Evolutionary conservation across 2,113 vertebrate species (phyloP).

Genomic region (Dasyornis broadbenti): DNA sequence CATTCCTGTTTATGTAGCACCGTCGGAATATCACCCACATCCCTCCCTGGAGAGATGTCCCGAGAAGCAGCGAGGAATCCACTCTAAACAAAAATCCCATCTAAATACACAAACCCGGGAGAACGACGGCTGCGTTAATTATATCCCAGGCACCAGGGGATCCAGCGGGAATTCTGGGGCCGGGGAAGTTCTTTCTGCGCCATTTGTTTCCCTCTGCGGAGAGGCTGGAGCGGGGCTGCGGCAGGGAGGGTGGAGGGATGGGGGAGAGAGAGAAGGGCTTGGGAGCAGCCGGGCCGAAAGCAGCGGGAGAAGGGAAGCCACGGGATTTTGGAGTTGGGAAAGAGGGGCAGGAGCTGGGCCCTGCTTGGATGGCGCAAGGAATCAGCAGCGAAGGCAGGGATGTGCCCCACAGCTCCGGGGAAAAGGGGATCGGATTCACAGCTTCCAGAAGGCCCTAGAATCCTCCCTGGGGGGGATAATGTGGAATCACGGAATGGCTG

Average conservation of each 20-base stretch:
- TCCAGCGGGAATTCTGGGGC: neutral
- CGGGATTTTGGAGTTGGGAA: neutral
- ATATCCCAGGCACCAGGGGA: neutral
- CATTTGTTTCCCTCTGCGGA: neutral
- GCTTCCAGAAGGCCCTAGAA: neutral
- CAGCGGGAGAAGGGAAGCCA: neutral
- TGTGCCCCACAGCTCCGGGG: neutral
- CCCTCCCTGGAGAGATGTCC: conserved; percentile 15
- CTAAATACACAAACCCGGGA: conserved; percentile 44
- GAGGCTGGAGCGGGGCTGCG: neutral
- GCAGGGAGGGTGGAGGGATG: neutral
- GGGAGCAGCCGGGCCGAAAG: fast-evolving
- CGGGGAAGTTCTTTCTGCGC: neutral
- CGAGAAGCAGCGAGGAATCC: conserved; percentile 37
- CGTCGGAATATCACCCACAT: conserved; percentile 21
- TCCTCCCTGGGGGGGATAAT: neutral
- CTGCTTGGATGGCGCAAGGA: neutral
- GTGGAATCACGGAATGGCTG: neutral
- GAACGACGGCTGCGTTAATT: conserved; percentile 61
- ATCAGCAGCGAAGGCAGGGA: neutral
- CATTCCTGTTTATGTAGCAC: conserved; percentile 28
- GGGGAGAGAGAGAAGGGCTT: neutral
- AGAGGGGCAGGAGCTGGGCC: neutral
- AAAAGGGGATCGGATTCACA: neutral
- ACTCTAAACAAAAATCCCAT: conserved; percentile 55